phyloP scores from a whole-genome alignment of 2,113 vertebrate genomes.

The Cacatua alba region DNA sequence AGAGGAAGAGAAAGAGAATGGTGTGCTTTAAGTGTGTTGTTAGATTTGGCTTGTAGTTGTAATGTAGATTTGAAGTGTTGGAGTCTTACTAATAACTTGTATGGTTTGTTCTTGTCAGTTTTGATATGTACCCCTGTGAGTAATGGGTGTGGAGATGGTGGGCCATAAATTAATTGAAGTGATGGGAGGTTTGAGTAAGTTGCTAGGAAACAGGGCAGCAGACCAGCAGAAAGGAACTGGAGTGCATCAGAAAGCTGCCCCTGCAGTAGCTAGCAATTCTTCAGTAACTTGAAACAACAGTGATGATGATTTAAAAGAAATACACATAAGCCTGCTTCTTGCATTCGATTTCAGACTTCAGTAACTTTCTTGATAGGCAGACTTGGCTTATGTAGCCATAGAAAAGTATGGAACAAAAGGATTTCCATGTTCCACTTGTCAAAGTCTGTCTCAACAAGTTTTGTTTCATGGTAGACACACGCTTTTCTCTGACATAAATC shows the following conservation, averaged over 20 bases:
- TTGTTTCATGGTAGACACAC: not conserved
- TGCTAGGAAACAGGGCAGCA: slow-evolving; percentile 79
- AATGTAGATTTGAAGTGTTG: not conserved
- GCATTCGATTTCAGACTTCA: not conserved
- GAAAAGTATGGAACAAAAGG: slow-evolving; percentile 19
- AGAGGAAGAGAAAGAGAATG: not conserved
- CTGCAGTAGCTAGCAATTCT: slow-evolving; percentile 57
- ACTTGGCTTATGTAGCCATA: not conserved
- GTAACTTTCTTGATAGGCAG: not conserved
- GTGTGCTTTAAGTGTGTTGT: not conserved
- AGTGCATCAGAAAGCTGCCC: slow-evolving; percentile 53
- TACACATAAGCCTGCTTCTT: not conserved
- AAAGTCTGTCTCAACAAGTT: slow-evolving; percentile 28
- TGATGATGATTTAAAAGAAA: not conserved
- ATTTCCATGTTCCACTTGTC: slow-evolving; percentile 17
- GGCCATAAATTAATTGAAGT: slow-evolving; percentile 71
- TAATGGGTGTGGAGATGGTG: slow-evolving; percentile 68
- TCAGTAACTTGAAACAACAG: not conserved
- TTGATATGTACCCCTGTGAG: slow-evolving; percentile 49
- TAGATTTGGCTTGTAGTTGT: not conserved
- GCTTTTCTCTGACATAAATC: slow-evolving; percentile 18
- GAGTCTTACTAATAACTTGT: slow-evolving; percentile 28
- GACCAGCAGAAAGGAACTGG: slow-evolving; percentile 28
- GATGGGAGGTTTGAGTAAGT: slow-evolving; percentile 76
- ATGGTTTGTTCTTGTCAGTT: slow-evolving; percentile 43